Evolutionary conservation across 1,140 invertebrate genomes (phyloP).

Genomic region (Drosophila teissieri): DNA sequence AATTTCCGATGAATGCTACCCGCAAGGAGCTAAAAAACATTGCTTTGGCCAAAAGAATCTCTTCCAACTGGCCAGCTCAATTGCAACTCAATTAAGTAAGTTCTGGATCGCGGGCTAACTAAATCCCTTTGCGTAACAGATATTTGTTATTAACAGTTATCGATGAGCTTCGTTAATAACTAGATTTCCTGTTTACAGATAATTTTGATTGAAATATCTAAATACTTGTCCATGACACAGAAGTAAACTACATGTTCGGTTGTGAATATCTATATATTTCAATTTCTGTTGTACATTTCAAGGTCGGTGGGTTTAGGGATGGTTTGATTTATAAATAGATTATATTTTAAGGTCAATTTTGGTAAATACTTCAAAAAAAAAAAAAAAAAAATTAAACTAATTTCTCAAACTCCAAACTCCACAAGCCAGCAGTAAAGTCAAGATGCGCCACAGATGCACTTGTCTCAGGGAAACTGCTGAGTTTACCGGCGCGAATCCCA

Average conservation of each 20-base stretch:
- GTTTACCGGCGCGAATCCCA: constrained; percentile 86
- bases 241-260: neutral
- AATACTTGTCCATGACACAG: neutral
- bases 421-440: neutral
- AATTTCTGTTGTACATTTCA: neutral
- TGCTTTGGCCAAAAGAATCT: too few relatives aligned
- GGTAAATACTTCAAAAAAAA: too few relatives aligned
- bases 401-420: neutral
- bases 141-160: too few relatives aligned
- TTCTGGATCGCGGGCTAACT: neutral
- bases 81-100: constrained; percentile 45
- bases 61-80: neutral
- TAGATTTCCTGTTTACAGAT: neutral
- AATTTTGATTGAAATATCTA: neutral
- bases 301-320: too few relatives aligned
- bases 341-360: neutral
- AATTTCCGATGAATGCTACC: constrained; percentile 45
- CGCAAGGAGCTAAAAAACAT: constrained; percentile 3
- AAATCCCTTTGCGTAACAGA: constrained; percentile 5
- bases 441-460: neutral
- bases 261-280: neutral
- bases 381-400: neutral
- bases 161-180: too few relatives aligned
- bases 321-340: too few relatives aligned
- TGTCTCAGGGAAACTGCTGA: neutral